Base-by-base conservation (phyloP, 2,113 vertebrate species). In the Alligator mississippiensis region DNA sequence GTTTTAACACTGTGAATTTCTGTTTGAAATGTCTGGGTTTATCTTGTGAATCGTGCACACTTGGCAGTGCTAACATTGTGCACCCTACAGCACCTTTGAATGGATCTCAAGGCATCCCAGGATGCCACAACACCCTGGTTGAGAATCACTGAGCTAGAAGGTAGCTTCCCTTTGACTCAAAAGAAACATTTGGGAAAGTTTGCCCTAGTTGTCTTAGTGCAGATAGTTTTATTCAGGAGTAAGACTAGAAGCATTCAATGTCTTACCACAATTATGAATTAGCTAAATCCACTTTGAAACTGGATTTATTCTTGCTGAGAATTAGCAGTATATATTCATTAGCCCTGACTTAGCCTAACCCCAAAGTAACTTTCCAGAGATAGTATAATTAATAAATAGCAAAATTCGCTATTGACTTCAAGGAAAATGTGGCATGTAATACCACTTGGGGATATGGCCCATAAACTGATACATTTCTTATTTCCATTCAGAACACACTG, bases 401-500 rank as follows among this genome's bases (percentile, higher is more conserved):
- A 85, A 1, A 17, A 82, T 22, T 55, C 90, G 89, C 38, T 24
- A 93, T 10, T 81, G 84, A 82, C 91, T 96, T 80, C 30, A 93
- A 93, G 60, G 77, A 77, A 79, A 93, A 68, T 68, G 24, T 1
- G 60, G 7, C 60, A 80, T 80, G 62, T 77, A 75, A 93, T 77
- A 47, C 85, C 84, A 2, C 30, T 1, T 21, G 34, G 77, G 34
- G 63, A 90, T 66, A 78, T 30, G 90, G 82, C 75, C 54, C 77
- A 80, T 66, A 85, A 87, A 89, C 63, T 54, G 55, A 95, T 87
- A 54, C 77, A 59, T 78, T 6, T 60, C 38, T 54, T n/a, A 11
- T n/a, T 91, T 84, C 55, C 64, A 97, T 98, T 19, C 97, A 98
- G 97, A 98, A 97, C 7, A 96, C 78, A 85, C 82, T 95, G 90